These are phyloP conservation scores for Melanotaenia maccullochi DNA, from an alignment of 2,797 vertebrate species.

Conservation along the genomic window DNA sequence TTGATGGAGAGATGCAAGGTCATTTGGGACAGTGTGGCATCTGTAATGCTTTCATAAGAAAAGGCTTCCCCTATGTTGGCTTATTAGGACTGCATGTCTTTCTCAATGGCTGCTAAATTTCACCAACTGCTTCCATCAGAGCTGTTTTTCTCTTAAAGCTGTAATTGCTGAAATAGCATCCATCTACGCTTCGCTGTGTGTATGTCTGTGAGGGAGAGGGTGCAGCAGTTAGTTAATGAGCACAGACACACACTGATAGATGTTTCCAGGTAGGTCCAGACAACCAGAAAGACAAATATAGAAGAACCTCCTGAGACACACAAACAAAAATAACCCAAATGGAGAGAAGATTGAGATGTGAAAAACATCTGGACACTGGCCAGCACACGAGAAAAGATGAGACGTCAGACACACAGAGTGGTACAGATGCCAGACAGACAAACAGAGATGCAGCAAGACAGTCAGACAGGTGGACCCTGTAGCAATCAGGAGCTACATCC, in stretches of 20 bases:
- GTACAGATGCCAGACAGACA: conserved; percentile 51
- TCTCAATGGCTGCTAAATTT: conserved; percentile 45
- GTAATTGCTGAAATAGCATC: not conserved
- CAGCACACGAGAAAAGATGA: conserved; percentile 28
- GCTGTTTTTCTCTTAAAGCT: not conserved
- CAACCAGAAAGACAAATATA: not conserved
- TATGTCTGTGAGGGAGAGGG: not conserved
- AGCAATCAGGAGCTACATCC: conserved; percentile 59
- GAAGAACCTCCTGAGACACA: not conserved
- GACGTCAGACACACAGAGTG: conserved; percentile 34
- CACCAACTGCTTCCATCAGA: not conserved
- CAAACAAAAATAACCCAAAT: not conserved
- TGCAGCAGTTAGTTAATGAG: conserved; percentile 1
- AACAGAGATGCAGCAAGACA: conserved; percentile 42
- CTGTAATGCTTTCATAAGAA: conserved; percentile 12
- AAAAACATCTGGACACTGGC: conserved; percentile 16
- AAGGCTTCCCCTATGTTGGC: conserved; percentile 16
- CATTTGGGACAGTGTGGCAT: conserved; percentile 15
- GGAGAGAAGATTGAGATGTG: conserved; percentile 18
- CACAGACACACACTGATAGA: not conserved
- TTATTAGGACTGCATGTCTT: conserved; percentile 23
- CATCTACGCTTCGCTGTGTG: conserved; percentile 5
- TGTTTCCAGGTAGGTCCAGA: not conserved
- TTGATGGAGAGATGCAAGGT: conserved; percentile 17
- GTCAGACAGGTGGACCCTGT: conserved; percentile 62